Evolutionary conservation across 2,797 vertebrate genomes (phyloP), one percentile per base, ranked within the genome.

Genomic region (Lagodon rhomboides): DNA sequence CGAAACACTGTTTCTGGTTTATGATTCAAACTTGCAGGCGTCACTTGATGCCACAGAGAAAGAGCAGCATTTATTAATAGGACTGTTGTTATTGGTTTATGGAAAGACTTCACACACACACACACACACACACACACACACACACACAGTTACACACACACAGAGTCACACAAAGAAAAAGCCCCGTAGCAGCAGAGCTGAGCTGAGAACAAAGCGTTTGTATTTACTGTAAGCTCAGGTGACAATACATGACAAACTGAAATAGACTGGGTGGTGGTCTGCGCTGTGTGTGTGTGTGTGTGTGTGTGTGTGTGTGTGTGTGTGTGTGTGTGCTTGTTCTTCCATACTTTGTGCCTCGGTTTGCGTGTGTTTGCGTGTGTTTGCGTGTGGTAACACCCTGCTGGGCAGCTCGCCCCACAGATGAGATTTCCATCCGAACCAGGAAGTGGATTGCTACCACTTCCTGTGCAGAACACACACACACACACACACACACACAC

Each of bases 401-500:
- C 89, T 91, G 92, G 93, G 95, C 95, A 94, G 92, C 93, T 86
- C 84, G 76, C 91, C 93, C 92, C 88, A 3, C 95, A 97, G 96
- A 97, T 96, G 93, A 96, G 96, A 97, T 96, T 96, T 96, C 94
- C 80, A 94, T 95, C 92, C 91, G 89, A 95, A 92, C 34, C 95
- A 96, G 96, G 97, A 97, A 97, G 96, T 96, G 94, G 92, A 96
- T 96, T 95, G 93, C 95, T 97, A 96, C 95, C 94, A 96, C 96
- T 97, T 97, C 96, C 97, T 97, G 96, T 95, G 89, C 93, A 93
- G 95, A 96, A 96, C 95, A 87, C 75, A 80, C 77, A 49, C 44
- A 38, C 53, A 25, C 59, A 67, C 51, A 66, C 50, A 58, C 43
- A 63, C 66, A 46, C 61, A 69, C 38, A 59, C 47, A 60, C 34